Conservation (phyloP, 2,113 vertebrate genomes). For the Cacatua alba region DNA sequence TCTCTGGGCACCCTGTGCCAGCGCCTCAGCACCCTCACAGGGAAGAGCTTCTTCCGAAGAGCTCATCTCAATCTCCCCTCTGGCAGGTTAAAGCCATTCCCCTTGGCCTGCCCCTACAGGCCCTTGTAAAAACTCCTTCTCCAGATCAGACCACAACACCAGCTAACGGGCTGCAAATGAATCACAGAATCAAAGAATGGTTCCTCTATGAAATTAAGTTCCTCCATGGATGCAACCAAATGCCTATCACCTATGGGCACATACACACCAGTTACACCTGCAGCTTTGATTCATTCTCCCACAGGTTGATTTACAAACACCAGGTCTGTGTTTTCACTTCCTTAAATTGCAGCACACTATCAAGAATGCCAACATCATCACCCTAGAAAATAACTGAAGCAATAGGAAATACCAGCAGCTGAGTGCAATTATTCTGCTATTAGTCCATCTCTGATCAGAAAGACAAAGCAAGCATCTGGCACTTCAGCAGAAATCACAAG, state of each 20-base stretch:
- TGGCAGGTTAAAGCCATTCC: neutral
- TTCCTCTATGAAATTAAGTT: neutral
- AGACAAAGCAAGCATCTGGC: neutral
- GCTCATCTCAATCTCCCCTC: neutral
- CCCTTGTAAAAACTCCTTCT: neutral
- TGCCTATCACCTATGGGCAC: neutral
- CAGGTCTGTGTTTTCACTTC: neutral
- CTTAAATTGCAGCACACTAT: neutral
- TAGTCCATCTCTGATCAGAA: neutral
- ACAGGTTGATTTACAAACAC: neutral
- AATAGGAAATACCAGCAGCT: neutral
- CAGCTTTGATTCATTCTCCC: accelerated
- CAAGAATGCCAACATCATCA: neutral
- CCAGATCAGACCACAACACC: neutral
- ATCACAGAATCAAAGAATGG: neutral
- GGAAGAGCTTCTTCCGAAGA: neutral
- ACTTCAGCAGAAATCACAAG: neutral
- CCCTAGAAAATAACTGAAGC: neutral
- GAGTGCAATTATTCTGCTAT: neutral
- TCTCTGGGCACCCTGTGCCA: too few species aligned
- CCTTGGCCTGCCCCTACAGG: neutral
- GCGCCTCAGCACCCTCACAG: too few species aligned
- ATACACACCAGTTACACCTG: accelerated
- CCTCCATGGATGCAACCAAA: neutral
- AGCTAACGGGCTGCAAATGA: neutral